Base-by-base conservation (phyloP, 2,888 invertebrate species). In the Pemphredon lugubris region DNA sequence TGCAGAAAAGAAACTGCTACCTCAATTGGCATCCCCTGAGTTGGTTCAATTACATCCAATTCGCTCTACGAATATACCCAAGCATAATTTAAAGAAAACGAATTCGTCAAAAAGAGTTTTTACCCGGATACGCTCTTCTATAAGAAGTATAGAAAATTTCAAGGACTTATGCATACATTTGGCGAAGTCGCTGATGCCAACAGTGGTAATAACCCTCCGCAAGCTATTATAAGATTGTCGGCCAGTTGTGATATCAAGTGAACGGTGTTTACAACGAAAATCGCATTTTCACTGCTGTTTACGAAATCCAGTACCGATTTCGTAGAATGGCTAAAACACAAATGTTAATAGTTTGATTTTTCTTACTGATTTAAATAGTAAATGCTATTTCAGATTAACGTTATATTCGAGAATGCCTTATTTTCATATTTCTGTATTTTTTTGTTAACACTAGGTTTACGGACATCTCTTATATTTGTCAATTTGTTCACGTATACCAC, bases 251-350 rank as follows among this genome's bases (percentile, higher is more conserved):
- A 99, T 89, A 99, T 98, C 87, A 99, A 93, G 91, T 99, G 99
- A 48, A 99, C 98, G 2, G 99, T 98, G 91, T 99, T 99, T 73
- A 99, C 98, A 65, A 99, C 99, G 91, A 99, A 99, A 83, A 99
- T 97, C 20, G 98, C 98, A 90, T 99, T 98, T 90, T 99, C 99
- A 88, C 97, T 96, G 91, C 97, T 97, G 91, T 99, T 99, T 79
- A 99, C 98, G 91, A 98, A 98, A 91, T 99, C 98, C 86, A 99
- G 93, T 78, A 99, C 97, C 32, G 97, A 97, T 90, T 98, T 98
- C 5, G 97, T 98, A 1, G 97, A 97, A 88, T 98, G 98, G 90
- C 97, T 98, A 88, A 23, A 91, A 90, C 48, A 68, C 1, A 74
- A 72, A 26, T 13, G n/a, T 37, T 2, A 45, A 16, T 7, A n/a